Conservation (phyloP, 2,888 invertebrate genomes). For the Sminthurinus aureus region DNA sequence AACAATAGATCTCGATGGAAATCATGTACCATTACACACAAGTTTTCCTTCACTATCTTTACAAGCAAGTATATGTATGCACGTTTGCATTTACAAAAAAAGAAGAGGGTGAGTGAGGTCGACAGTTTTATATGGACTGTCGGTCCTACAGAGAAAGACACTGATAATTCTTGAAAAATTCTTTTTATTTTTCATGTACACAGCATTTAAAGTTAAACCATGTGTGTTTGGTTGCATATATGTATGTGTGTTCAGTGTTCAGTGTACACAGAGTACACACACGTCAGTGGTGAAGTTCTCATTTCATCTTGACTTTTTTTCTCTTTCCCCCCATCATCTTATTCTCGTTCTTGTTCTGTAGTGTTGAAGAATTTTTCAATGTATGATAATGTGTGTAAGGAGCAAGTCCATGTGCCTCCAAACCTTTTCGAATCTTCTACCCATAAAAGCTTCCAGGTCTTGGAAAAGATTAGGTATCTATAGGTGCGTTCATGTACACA, state of each 20-base stretch:
- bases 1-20: not conserved
- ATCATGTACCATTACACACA: not conserved
- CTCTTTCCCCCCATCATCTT: constrained; percentile 5
- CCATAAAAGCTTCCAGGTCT: constrained; percentile 37
- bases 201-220: too few species aligned
- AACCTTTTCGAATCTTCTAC: constrained; percentile 31
- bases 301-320: not conserved
- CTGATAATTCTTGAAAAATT: not conserved
- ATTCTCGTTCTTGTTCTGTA: too few species aligned
- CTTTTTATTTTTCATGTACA: not conserved
- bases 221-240: too few species aligned
- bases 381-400: not conserved
- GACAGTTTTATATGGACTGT: too few species aligned
- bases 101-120: not conserved
- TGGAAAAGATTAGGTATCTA: constrained; percentile 22
- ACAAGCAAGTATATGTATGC: not conserved
- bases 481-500: constrained; percentile 6
- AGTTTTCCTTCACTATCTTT: constrained; percentile 4
- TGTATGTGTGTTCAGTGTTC: too few species aligned
- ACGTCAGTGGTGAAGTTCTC: not conserved
- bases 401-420: not conserved
- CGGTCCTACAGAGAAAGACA: too few species aligned
- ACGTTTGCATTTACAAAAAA: not conserved
- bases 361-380: too few species aligned
- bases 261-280: not conserved